phyloP scores from a whole-genome alignment of 2,888 invertebrate genomes.

The Morpho deidamia region DNA sequence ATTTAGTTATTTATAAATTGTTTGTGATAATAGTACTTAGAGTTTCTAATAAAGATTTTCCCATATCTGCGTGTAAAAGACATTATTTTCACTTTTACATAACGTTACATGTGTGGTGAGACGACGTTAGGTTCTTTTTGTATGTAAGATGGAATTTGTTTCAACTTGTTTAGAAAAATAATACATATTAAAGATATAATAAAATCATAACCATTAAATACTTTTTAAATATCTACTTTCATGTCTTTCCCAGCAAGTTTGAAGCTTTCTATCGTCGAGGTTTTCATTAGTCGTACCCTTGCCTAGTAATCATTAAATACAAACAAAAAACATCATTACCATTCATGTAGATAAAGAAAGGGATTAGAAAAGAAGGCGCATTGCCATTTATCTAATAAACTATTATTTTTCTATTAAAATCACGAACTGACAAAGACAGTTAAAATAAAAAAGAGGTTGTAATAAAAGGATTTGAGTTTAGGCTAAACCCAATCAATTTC shows the following conservation, averaged over 20 bases:
- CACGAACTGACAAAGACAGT: too few relatives aligned
- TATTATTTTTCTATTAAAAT: too few relatives aligned
- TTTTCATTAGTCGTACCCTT: conserved; percentile 25
- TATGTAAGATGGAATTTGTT: conserved; percentile 44
- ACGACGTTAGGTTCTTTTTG: conserved; percentile 64
- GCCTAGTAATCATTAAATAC: neutral
- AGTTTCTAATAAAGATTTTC: conserved; percentile 32
- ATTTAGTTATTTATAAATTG: conserved; percentile 61
- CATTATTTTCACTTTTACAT: conserved; percentile 41
- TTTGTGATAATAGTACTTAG: conserved; percentile 76
- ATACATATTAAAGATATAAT: conserved; percentile 9
- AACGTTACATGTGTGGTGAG: conserved; percentile 79
- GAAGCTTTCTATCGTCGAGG: conserved; percentile 50
- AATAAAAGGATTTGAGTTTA: too few relatives aligned
- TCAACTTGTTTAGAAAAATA: conserved; percentile 39
- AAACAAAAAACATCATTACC: too few relatives aligned
- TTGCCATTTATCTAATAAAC: too few relatives aligned
- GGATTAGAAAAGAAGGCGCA: too few relatives aligned
- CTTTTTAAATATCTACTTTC: neutral
- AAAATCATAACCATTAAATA: conserved; percentile 1
- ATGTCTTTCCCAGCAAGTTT: conserved; percentile 36
- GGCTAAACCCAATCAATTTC: too few relatives aligned
- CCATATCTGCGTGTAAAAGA: conserved; percentile 57
- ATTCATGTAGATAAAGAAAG: too few relatives aligned
- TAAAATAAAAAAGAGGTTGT: too few relatives aligned